phyloP scores from a whole-genome alignment of 2,888 invertebrate genomes.

The Harmothoe impar region DNA sequence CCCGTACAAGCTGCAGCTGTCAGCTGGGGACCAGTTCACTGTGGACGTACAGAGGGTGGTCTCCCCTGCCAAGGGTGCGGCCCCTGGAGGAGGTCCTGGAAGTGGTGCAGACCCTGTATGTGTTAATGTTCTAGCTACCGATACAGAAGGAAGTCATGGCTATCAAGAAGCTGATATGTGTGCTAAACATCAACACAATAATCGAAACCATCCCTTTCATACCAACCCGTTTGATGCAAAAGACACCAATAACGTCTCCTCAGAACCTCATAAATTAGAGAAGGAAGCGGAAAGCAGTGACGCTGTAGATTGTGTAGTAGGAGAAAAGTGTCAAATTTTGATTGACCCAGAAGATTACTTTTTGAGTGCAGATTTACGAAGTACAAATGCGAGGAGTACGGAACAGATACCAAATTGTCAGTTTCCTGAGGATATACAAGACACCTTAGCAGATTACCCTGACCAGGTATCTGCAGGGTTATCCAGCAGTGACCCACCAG shows the following conservation, averaged over 20 bases:
- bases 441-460: too few species aligned
- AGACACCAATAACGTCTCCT: neutral
- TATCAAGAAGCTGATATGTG: neutral
- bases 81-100: neutral
- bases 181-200: neutral
- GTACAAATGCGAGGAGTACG: neutral
- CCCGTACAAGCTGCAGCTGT: conserved; percentile 8
- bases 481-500: neutral
- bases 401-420: too few species aligned
- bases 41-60: conserved; percentile 28
- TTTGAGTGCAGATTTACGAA: neutral
- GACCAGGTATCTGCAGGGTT: neutral
- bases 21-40: neutral
- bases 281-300: neutral
- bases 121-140: neutral
- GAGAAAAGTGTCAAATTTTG: conserved; percentile 29
- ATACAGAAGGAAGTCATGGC: neutral
- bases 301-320: neutral
- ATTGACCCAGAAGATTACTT: neutral
- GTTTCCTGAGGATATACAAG: too few species aligned
- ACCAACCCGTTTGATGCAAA: neutral
- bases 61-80: neutral
- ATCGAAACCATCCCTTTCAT: neutral
- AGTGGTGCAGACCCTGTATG: neutral
- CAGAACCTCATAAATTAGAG: neutral